These are phyloP conservation scores for Rhabdomys dilectus DNA, from an alignment of 2,113 vertebrate genomes.

Conservation along the genomic window DNA sequence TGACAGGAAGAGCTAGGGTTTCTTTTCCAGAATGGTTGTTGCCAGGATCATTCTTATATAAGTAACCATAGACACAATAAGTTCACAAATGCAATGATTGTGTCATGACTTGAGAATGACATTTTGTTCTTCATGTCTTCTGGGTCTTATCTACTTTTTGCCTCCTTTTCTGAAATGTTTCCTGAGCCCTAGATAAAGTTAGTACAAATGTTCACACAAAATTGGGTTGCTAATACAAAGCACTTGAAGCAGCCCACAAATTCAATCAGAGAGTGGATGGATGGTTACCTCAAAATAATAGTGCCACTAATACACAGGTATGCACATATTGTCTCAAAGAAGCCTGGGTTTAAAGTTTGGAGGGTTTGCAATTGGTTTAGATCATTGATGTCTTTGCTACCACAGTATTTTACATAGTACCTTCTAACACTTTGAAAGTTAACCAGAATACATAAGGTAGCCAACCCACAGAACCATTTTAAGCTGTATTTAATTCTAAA, in stretches of 20 bases:
- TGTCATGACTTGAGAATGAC: not conserved
- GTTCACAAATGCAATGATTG: not conserved
- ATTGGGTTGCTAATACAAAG: not conserved
- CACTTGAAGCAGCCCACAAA: not conserved
- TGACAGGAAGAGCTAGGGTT: not conserved
- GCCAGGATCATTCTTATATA: not conserved
- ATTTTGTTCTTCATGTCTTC: not conserved
- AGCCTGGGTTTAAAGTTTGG: not conserved
- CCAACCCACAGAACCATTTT: not conserved
- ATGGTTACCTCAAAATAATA: not conserved
- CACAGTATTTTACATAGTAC: not conserved
- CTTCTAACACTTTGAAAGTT: not conserved
- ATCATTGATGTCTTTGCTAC: not conserved
- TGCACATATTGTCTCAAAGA: not conserved
- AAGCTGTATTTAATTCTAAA: not conserved
- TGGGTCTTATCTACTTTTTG: not conserved
- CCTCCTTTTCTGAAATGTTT: not conserved
- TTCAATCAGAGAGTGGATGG: not conserved
- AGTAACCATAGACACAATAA: not conserved
- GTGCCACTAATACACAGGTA: not conserved
- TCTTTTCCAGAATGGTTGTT: not conserved
- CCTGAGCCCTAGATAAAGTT: not conserved
- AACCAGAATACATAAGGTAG: not conserved
- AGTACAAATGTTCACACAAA: not conserved
- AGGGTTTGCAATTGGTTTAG: not conserved